Evolutionary conservation across 2,888 invertebrate genomes (phyloP).

Genomic region (Stratiomys singularior): DNA sequence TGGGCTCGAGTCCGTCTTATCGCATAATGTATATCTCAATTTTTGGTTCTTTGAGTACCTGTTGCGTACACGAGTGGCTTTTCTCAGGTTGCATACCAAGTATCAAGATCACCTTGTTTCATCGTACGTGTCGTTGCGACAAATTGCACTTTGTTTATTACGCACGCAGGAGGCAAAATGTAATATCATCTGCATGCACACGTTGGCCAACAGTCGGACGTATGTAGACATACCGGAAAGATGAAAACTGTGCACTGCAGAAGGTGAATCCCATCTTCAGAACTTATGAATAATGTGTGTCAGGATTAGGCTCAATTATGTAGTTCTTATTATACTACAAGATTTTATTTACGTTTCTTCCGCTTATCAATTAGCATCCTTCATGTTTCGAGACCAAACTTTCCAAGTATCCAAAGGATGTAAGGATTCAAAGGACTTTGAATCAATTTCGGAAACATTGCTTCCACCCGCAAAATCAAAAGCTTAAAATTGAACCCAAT

Average conservation of each 20-base stretch:
- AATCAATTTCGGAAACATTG: too few species aligned
- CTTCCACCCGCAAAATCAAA: too few species aligned
- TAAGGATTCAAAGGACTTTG: too few species aligned
- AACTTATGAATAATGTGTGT: too few species aligned
- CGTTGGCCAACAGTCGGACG: neutral
- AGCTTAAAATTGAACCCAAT: too few species aligned
- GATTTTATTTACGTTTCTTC: too few species aligned
- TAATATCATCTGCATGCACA: neutral
- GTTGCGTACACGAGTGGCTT: conserved; percentile 37
- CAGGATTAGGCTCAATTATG: neutral
- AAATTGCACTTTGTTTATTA: conserved; percentile 39
- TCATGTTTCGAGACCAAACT: too few species aligned
- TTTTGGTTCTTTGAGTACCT: conserved; percentile 40
- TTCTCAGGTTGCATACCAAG: conserved; percentile 26
- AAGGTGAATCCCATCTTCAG: too few species aligned
- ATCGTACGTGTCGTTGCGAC: conserved; percentile 25
- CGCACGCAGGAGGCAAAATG: neutral
- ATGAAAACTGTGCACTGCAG: too few species aligned
- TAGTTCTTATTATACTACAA: too few species aligned
- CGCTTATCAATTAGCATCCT: too few species aligned
- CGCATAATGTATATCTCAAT: conserved; percentile 39
- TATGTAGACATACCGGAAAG: neutral
- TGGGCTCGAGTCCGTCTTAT: conserved; percentile 37
- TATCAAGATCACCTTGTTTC: conserved; percentile 35
- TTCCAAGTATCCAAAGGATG: too few species aligned